These are phyloP conservation scores for Turritopsis rubra DNA, from an alignment of 30 jellyfish, hydroid and myxozoan genomes.

Conservation along the genomic window DNA sequence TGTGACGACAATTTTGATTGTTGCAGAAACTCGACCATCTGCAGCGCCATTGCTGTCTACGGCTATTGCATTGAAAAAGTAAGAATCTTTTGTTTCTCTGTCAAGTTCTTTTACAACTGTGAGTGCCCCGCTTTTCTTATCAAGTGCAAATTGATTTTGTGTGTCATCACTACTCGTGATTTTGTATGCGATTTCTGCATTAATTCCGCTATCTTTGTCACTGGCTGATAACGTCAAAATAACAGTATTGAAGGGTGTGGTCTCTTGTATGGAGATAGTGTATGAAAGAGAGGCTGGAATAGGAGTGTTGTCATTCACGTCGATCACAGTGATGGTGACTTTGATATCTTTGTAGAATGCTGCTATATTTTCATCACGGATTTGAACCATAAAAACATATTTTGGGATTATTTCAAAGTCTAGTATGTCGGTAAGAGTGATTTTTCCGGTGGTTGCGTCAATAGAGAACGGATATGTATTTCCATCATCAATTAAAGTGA, in stretches of 20 bases:
- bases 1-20: conserved; percentile 39
- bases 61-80: conserved; percentile 58
- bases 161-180: background rate
- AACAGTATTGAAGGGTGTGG: background rate
- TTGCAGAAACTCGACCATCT: conserved; percentile 29
- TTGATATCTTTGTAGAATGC: conserved; percentile 40
- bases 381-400: conserved; percentile 43
- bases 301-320: conserved; percentile 86
- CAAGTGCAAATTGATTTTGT: background rate
- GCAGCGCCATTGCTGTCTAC: conserved; percentile 76
- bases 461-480: conserved; percentile 10
- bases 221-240: conserved; percentile 34
- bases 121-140: background rate
- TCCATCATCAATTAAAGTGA: conserved; percentile 8
- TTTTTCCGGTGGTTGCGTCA: conserved; percentile 30
- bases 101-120: conserved; percentile 47
- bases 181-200: conserved; percentile 8
- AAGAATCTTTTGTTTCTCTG: conserved; percentile 57
- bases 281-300: conserved; percentile 26
- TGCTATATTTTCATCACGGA: conserved; percentile 63
- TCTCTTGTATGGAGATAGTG: conserved; percentile 2
- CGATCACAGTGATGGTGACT: conserved; percentile 53
- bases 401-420: conserved; percentile 63
- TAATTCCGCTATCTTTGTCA: conserved; percentile 36
- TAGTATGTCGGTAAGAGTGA: conserved; percentile 37